These are phyloP conservation scores for Sitophilus oryzae DNA, from an alignment of 1,140 invertebrate genomes.

Conservation along the genomic window DNA sequence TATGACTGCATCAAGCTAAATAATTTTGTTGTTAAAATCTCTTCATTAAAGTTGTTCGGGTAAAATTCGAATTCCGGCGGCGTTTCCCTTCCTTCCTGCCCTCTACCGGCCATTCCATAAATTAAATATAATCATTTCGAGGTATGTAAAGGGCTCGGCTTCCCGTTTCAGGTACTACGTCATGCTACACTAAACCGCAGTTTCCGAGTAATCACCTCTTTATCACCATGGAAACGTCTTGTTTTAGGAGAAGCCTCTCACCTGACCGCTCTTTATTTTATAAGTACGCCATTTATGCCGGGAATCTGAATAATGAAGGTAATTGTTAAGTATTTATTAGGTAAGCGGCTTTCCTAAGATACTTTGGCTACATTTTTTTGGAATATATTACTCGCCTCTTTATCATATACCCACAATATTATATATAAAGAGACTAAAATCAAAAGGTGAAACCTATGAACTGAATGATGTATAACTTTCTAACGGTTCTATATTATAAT, in stretches of 20 bases:
- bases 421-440: too few relatives aligned
- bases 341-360: not conserved
- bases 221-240: constrained; percentile 5
- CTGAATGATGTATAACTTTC: too few relatives aligned
- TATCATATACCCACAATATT: too few relatives aligned
- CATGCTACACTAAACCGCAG: constrained; percentile 1
- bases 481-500: too few relatives aligned
- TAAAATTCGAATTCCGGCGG: not conserved
- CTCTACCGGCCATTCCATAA: not conserved
- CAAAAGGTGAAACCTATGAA: too few relatives aligned
- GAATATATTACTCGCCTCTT: too few relatives aligned
- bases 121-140: constrained; percentile 6
- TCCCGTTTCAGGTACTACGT: not conserved
- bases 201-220: constrained; percentile 4
- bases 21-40: not conserved
- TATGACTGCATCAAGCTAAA: not conserved
- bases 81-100: not conserved
- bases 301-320: not conserved
- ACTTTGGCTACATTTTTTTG: too few relatives aligned
- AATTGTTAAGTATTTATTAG: not conserved
- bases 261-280: constrained; percentile 3
- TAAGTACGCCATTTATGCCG: not conserved
- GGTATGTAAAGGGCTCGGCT: not conserved
- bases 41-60: not conserved
- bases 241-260: not conserved